A percentile compares a stretch with the other conserved stretches of the same genome.
Conservation (phyloP, 2,888 invertebrate species). For the Megamerina dolium region DNA sequence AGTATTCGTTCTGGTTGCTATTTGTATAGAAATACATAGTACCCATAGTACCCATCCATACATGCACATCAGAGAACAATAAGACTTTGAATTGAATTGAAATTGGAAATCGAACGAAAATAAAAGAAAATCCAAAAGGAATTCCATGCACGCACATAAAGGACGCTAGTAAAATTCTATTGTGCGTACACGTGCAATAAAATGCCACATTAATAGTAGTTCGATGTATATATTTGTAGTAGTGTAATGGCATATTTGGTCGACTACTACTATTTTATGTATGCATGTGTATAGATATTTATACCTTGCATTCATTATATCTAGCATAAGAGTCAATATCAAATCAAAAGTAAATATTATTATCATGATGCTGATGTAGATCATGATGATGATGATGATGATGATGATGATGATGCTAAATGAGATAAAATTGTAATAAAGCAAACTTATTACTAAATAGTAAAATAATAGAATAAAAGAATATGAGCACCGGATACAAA, state of each 20-base stretch:
- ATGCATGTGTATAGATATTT: not conserved
- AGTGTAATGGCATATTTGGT: not conserved
- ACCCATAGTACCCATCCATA: not conserved
- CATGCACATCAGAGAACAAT: not conserved
- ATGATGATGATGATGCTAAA: slow-evolving; percentile 2
- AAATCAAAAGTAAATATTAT: not conserved
- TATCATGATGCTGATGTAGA: not conserved
- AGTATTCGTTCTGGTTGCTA: no score
- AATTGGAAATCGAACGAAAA: not conserved
- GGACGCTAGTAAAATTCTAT: slow-evolving; percentile 14
- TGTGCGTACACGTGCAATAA: slow-evolving; percentile 18
- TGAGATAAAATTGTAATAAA: no score
- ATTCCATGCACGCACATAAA: slow-evolving; percentile 4
- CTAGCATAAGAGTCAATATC: no score
- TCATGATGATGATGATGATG: slow-evolving; percentile 1
- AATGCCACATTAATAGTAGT: slow-evolving; percentile 16
- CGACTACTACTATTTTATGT: slow-evolving; percentile 1
- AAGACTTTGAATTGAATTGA: not conserved
- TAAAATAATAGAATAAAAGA: no score
- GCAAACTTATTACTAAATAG: no score
- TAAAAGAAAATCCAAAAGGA: not conserved
- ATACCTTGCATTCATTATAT: no score
- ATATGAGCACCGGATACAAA: no score
- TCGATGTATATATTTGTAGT: slow-evolving; percentile 8
- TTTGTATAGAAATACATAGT: no score